Percentiles rank a stretch among this genome's conserved stretches.
phyloP scores from a whole-genome alignment of 1,140 invertebrate species.

The Brachionus calyciflorus region DNA sequence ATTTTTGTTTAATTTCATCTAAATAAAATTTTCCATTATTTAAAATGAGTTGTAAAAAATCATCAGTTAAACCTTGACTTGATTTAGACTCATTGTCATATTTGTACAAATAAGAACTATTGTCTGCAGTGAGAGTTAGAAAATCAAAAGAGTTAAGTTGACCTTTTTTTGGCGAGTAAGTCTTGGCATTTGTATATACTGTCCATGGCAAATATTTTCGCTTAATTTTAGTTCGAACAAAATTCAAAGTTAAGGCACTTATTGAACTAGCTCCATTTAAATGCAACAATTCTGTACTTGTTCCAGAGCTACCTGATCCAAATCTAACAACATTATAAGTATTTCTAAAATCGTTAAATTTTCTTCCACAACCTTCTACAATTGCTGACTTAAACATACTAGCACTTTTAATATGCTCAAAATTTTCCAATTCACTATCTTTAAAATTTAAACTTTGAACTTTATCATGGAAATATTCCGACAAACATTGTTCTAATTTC shows the following conservation, averaged over 20 bases:
- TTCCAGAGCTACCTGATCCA: background rate
- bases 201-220: conserved; percentile 27
- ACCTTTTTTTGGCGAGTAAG: conserved; percentile 27
- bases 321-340: conserved; percentile 35
- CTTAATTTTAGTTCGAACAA: conserved; percentile 30
- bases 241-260: background rate
- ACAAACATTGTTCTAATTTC: conserved; percentile 26
- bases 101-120: conserved; percentile 8
- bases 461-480: conserved; percentile 2
- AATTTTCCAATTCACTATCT: too few species aligned
- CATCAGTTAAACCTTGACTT: background rate
- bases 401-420: conserved; percentile 8
- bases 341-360: conserved; percentile 26
- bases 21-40: conserved; percentile 1
- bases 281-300: conserved; percentile 11
- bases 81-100: conserved; percentile 4
- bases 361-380: conserved; percentile 26
- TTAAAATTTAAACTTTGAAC: background rate
- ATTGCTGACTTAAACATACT: conserved; percentile 44
- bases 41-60: conserved; percentile 10
- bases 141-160: conserved; percentile 15
- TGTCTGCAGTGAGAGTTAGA: conserved; percentile 10
- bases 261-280: conserved; percentile 28
- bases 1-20: background rate
- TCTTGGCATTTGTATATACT: conserved; percentile 15